Base-by-base conservation (phyloP, 1,140 invertebrate species). In the Trichomalopsis sarcophagae region DNA sequence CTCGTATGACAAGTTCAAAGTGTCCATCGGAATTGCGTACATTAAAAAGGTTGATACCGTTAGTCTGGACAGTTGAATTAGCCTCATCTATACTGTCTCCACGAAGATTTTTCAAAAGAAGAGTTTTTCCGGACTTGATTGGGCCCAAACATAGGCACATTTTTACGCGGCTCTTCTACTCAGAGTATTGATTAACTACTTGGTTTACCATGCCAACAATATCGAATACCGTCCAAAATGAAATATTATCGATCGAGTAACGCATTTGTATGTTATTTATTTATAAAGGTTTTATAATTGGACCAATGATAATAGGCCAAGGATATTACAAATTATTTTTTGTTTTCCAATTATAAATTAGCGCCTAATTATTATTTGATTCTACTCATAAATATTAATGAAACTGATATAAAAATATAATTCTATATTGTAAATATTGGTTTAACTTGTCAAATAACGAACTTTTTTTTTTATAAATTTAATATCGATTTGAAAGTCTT, bases 61-160 rank as follows among this genome's bases (percentile, higher is more conserved):
- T 95, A 0, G 97, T 97, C 6, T 96, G 95, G 30, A 97, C 96
- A 1, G 96, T 96, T 50, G 95, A 95, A 73, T 95, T 96, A 0
- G 95, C 96, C 80, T 95, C 95, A 87, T 97, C 96, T 13, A 97
- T 95, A 40, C 95, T 94, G 1, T 94, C 93, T 71, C 95, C 94
- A 91, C 97, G 95, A 7, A 97, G 91, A 74, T 95, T 95, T 92
- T 96, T 96, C 69, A 97, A 90, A 27, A 97, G 90, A n/a, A 97
- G 94, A 0, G 96, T 97, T 94, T 97, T 97, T 0, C 97, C 97
- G 1, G 96, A 96, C 78, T 96, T 95, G 75, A 94, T 94, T 6
- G 97, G 96, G 0, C 97, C 97, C 74, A 97, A 90, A 87, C 97
- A 97, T 7, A 97, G 91, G 86, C 95, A 94, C 89, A 94, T 93